phyloP scores from a whole-genome alignment of 2,888 invertebrate species.

The Drosophila mayaguana region DNA sequence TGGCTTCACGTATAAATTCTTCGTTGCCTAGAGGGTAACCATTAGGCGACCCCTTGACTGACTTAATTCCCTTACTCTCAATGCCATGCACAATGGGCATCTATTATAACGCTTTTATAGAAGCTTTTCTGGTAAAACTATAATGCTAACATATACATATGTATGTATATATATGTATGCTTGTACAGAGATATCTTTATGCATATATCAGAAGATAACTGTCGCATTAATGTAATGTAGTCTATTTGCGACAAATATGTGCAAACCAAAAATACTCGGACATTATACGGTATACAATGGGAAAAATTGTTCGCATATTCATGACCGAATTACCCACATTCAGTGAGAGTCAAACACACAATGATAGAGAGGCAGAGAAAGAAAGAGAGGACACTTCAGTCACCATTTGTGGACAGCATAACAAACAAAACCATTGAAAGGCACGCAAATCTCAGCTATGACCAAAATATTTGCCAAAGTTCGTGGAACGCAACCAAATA shows the following conservation, averaged over 20 bases:
- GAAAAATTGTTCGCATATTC: conserved; percentile 77
- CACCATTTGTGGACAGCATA: conserved; percentile 65
- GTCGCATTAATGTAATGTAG: conserved; percentile 66
- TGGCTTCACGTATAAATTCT: no score
- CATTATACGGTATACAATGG: conserved; percentile 62
- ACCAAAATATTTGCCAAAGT: conserved; percentile 76
- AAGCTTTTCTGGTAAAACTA: conserved; percentile 22
- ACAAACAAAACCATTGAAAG: conserved; percentile 74
- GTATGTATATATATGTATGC: conserved; percentile 9
- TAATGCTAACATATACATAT: conserved; percentile 18
- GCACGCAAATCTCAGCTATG: conserved; percentile 77
- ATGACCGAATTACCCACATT: conserved; percentile 78
- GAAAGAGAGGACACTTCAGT: conserved; percentile 4
- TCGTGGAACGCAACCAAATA: conserved; percentile 39
- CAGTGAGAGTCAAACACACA: conserved; percentile 17
- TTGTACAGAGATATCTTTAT: conserved; percentile 5
- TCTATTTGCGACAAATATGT: conserved; percentile 78
- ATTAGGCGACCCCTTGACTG: background rate
- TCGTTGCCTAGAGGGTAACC: conserved; percentile 1
- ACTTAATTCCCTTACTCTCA: conserved; percentile 2
- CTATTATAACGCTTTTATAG: conserved; percentile 30
- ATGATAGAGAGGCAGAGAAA: background rate
- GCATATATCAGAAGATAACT: conserved; percentile 71
- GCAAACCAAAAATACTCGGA: conserved; percentile 70
- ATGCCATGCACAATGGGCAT: conserved; percentile 9